Conservation (phyloP, 2,797 vertebrate genomes). For the Sebastolobus alascanus region DNA sequence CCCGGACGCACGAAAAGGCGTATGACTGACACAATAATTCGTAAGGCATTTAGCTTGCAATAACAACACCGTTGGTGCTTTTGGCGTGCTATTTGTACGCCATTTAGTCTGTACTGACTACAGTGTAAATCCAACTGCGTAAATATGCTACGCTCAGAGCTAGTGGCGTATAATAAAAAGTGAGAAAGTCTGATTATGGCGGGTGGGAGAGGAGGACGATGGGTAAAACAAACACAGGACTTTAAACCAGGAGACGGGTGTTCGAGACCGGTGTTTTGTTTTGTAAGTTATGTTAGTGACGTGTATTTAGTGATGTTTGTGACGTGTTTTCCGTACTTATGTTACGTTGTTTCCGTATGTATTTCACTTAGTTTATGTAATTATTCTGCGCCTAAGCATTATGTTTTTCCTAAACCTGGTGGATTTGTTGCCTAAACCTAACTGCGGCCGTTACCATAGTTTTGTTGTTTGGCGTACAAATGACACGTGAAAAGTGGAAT, state of each 20-base stretch:
- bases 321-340: neutral
- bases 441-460: neutral
- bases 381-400: neutral
- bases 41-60: neutral
- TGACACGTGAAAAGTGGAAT: fast-evolving
- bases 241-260: neutral
- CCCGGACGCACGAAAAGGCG: fast-evolving
- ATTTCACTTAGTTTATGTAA: neutral
- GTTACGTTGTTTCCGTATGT: neutral
- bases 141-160: neutral
- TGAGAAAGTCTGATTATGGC: neutral
- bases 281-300: neutral
- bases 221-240: neutral
- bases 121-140: neutral
- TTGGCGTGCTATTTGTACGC: neutral
- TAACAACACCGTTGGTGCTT: neutral
- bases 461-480: fast-evolving
- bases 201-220: neutral
- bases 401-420: too few relatives aligned
- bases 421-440: too few relatives aligned
- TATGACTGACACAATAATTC: neutral
- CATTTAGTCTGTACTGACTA: neutral
- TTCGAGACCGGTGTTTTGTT: neutral
- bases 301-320: neutral
- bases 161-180: neutral